Evolutionary conservation across 1,140 invertebrate genomes (phyloP).

Genomic region (Drosophila bipectinata): DNA sequence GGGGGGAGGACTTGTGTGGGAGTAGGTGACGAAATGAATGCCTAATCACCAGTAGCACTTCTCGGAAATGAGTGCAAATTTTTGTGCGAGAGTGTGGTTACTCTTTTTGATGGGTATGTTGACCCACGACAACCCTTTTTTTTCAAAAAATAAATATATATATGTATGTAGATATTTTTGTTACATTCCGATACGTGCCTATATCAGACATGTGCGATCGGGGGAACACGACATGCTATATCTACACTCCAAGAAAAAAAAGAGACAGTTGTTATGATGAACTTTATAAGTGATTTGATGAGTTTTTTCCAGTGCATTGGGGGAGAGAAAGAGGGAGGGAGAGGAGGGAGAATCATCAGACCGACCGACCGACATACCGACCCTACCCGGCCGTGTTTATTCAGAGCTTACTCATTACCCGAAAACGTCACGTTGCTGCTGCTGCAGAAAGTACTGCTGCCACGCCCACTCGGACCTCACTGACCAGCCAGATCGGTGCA

Average conservation of each 20-base stretch:
- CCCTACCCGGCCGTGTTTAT: background rate
- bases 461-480: constrained; percentile 31
- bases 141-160: constrained; percentile 9
- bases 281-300: no score
- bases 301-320: background rate
- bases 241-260: background rate
- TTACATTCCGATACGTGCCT: constrained; percentile 20
- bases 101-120: constrained; percentile 26
- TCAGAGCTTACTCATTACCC: constrained; percentile 38
- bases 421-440: constrained; percentile 41
- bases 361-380: no score
- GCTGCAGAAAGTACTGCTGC: constrained; percentile 24
- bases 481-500: constrained; percentile 4
- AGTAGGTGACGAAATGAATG: no score
- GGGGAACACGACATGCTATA: constrained; percentile 5
- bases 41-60: background rate
- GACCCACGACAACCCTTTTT: constrained; percentile 55
- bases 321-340: no score
- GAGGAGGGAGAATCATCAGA: no score
- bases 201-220: constrained; percentile 55
- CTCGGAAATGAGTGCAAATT: constrained; percentile 13
- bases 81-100: background rate
- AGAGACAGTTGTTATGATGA: background rate
- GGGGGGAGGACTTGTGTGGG: no score
- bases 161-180: background rate